A percentile compares a stretch with the other conserved stretches of the same genome.
phyloP scores from a whole-genome alignment of 2,888 invertebrate genomes.

The Cheilosia soror region DNA sequence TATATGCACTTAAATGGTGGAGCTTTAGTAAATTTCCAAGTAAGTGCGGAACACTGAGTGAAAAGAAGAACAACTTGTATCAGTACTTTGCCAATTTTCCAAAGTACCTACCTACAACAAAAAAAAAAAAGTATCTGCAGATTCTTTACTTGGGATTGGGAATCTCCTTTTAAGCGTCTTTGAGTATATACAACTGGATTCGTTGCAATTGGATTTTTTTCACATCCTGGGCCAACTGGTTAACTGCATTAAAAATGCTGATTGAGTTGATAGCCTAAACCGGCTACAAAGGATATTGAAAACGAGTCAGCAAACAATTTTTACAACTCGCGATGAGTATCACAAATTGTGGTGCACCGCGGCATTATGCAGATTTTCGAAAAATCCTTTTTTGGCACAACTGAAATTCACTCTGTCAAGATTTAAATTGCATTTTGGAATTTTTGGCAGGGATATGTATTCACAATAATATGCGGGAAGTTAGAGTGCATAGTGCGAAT shows the following conservation, averaged over 20 bases:
- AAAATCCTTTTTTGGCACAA: slow-evolving; percentile 51
- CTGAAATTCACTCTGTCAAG: slow-evolving; percentile 30
- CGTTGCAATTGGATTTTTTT: slow-evolving; percentile 36
- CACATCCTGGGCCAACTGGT: slow-evolving; percentile 54
- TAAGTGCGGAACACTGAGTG: slow-evolving; percentile 24
- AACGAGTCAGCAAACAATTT: not conserved
- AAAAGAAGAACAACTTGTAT: slow-evolving; percentile 41
- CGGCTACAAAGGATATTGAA: slow-evolving; percentile 4
- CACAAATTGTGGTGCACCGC: slow-evolving; percentile 59
- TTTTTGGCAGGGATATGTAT: not conserved
- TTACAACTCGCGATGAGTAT: slow-evolving; percentile 6
- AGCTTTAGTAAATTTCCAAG: slow-evolving; percentile 45
- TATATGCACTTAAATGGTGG: slow-evolving; percentile 20
- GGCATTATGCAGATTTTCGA: slow-evolving; percentile 53
- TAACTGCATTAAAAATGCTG: slow-evolving; percentile 66
- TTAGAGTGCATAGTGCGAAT: too few species aligned
- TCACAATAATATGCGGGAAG: too few species aligned
- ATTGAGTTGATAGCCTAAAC: slow-evolving; percentile 47
- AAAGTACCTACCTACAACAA: slow-evolving; percentile 3
- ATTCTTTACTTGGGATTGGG: slow-evolving; percentile 6
- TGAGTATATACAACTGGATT: slow-evolving; percentile 23
- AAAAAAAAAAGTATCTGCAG: slow-evolving; percentile 39
- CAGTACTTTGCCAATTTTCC: slow-evolving; percentile 55
- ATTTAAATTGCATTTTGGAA: slow-evolving; percentile 8
- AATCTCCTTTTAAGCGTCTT: slow-evolving; percentile 56